A percentile compares a stretch with the other conserved stretches of the same genome.
These are phyloP conservation scores for Rotaria socialis DNA, from an alignment of 2,888 invertebrate genomes.

Conservation along the genomic window DNA sequence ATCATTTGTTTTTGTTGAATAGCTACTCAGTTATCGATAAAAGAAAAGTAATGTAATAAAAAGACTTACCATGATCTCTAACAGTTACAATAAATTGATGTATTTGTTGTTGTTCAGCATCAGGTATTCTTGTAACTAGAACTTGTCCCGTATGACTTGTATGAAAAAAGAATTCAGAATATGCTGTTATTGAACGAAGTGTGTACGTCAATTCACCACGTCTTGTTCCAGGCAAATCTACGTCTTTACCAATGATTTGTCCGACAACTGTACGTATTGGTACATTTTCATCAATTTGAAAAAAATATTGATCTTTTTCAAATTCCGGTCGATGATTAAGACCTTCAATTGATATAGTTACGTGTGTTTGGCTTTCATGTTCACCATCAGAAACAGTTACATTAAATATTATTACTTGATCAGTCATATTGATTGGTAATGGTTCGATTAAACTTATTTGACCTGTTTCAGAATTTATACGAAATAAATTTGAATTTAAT, in stretches of 20 bases:
- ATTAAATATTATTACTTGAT: background rate
- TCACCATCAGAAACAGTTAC: background rate
- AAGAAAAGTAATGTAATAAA: background rate
- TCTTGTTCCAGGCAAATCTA: background rate
- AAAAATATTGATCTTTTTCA: background rate
- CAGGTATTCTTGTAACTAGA: background rate
- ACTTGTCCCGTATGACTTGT: background rate
- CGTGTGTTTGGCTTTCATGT: background rate
- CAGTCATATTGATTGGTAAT: background rate
- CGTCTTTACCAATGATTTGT: background rate
- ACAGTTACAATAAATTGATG: slow-evolving; percentile 23
- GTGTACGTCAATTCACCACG: slow-evolving; percentile 23
- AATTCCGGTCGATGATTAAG: slow-evolving; percentile 20
- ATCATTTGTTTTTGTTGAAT: too few relatives aligned
- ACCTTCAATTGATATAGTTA: slow-evolving; percentile 8
- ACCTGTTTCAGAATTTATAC: background rate
- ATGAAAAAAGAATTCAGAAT: slow-evolving; percentile 33
- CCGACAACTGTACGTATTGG: background rate
- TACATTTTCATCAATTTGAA: slow-evolving; percentile 25
- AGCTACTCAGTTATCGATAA: too few relatives aligned
- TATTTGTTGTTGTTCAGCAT: background rate
- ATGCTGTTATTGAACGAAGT: background rate
- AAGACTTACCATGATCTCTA: background rate
- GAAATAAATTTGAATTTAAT: slow-evolving; percentile 18
- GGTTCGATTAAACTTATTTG: slow-evolving; percentile 7